These are phyloP conservation scores for Ovis aries DNA, from an alignment of 2,113 vertebrate genomes.

Conservation along the genomic window ARS-UI_Ramb_v3.0 NC_056071.1:20426001-20426500, in stretches of 20 bases:
- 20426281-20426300: conserved; percentile 89
- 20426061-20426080: neutral
- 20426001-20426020: neutral
- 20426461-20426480: conserved; percentile 76
- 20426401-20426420: conserved; percentile 52
- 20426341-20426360: conserved; percentile 80
- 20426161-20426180: conserved; percentile 44
- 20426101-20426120: neutral
- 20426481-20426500: conserved; percentile 83
- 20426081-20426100: neutral
- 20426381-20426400: conserved; percentile 79
- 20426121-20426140: neutral
- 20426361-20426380: conserved; percentile 80
- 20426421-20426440: neutral
- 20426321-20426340: conserved; percentile 89
- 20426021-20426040: neutral
- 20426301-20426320: conserved; percentile 92
- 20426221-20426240: conserved; percentile 91
- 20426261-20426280: conserved; percentile 88
- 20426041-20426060: neutral
- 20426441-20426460: conserved; percentile 69
- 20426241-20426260: conserved; percentile 87
- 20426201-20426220: conserved; percentile 88
- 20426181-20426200: conserved; percentile 87
- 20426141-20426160: neutral